Evolutionary conservation across 1,140 invertebrate species (phyloP).

Genomic region (Hycleus phaleratus): DNA sequence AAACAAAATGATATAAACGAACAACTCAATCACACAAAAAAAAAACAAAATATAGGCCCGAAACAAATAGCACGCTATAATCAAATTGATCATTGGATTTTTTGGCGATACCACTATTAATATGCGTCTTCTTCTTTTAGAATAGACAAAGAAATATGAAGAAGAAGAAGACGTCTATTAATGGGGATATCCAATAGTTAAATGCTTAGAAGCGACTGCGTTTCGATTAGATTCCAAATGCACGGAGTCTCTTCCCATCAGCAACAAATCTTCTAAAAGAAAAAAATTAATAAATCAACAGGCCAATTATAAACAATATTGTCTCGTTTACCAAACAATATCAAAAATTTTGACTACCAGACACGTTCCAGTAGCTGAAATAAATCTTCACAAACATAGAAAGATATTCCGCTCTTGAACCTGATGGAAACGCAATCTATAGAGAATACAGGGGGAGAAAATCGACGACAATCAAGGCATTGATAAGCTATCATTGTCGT

Average conservation of each 20-base stretch:
- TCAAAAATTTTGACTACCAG: no score
- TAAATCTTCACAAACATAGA: no score
- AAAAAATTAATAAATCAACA: no score
- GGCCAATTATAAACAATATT: no score
- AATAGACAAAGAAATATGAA: no score
- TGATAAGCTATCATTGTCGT: neutral
- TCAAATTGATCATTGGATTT: neutral
- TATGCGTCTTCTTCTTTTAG: neutral
- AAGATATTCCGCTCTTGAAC: conserved; percentile 1
- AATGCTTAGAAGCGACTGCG: conserved; percentile 1
- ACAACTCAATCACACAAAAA: conserved; percentile 38
- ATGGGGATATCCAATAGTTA: neutral
- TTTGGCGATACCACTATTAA: neutral
- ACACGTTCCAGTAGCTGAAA: no score
- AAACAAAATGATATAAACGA: conserved; percentile 24
- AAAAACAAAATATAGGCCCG: conserved; percentile 19
- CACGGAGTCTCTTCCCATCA: no score
- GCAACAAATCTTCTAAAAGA: no score
- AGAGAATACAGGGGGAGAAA: conserved; percentile 5
- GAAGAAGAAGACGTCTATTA: neutral
- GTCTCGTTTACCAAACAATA: no score
- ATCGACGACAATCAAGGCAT: conserved; percentile 4
- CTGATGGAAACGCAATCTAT: conserved; percentile 12
- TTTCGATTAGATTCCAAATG: conserved; percentile 7
- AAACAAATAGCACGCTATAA: neutral